Percentiles rank a stretch among this genome's conserved stretches.
phyloP scores from a whole-genome alignment of 2,888 invertebrate genomes.

The Nycteola revayana region DNA sequence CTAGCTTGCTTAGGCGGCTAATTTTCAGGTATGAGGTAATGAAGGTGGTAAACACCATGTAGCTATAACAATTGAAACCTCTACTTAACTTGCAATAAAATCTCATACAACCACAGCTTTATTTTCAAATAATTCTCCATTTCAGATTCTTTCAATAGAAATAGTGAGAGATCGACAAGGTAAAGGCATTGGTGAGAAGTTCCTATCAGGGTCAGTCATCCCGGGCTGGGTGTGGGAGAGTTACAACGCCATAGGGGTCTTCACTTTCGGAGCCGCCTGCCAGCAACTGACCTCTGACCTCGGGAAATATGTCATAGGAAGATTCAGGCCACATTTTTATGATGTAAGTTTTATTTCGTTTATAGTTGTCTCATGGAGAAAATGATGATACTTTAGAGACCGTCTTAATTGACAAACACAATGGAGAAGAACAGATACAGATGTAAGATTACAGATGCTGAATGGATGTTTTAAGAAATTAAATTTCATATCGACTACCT shows the following conservation, averaged over 20 bases:
- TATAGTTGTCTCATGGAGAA: too few relatives aligned
- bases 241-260: constrained; percentile 85
- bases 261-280: constrained; percentile 88
- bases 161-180: constrained; percentile 51
- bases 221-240: constrained; percentile 85
- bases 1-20: too few relatives aligned
- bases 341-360: constrained; percentile 55
- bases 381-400: too few relatives aligned
- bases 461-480: too few relatives aligned
- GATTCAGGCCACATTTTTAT: constrained; percentile 93
- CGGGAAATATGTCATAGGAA: constrained; percentile 91
- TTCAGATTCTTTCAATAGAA: constrained; percentile 58
- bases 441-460: too few relatives aligned
- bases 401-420: too few relatives aligned
- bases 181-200: constrained; percentile 60
- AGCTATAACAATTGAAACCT: too few relatives aligned
- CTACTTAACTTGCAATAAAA: too few relatives aligned
- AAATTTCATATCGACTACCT: too few relatives aligned
- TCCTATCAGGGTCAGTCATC: constrained; percentile 67
- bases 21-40: too few relatives aligned
- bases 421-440: too few relatives aligned
- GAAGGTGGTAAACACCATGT: too few relatives aligned
- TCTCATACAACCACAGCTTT: neutral
- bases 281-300: constrained; percentile 89
- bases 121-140: constrained; percentile 1